phyloP scores from a whole-genome alignment of 2,888 invertebrate genomes.

The Ormyrus rosae region DNA sequence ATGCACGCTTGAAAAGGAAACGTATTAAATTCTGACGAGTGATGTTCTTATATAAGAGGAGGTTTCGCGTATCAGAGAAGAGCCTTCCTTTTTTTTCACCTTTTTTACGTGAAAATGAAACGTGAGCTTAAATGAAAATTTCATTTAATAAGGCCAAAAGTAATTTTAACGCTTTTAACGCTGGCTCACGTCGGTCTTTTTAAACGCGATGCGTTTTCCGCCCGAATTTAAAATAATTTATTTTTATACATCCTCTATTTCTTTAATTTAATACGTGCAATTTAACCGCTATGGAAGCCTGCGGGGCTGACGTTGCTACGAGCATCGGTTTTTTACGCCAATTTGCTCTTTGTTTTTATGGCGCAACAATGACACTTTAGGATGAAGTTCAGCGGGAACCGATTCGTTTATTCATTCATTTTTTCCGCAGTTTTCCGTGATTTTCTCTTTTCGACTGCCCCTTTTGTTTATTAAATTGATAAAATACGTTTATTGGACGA shows the following conservation, averaged over 20 bases:
- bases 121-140: too few relatives aligned
- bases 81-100: too few relatives aligned
- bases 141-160: too few relatives aligned
- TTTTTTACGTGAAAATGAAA: too few relatives aligned
- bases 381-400: constrained; percentile 2
- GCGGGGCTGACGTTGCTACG: not conserved
- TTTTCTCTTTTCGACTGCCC: not conserved
- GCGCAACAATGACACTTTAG: not conserved
- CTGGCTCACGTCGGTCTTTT: too few relatives aligned
- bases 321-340: constrained; percentile 27
- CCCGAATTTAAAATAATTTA: too few relatives aligned
- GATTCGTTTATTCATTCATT: constrained; percentile 22
- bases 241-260: not conserved
- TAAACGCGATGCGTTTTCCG: too few relatives aligned
- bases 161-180: too few relatives aligned
- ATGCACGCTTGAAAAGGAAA: not conserved
- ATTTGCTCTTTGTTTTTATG: constrained; percentile 28
- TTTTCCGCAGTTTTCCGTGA: not conserved
- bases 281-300: not conserved
- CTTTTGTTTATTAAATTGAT: not conserved
- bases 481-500: not conserved
- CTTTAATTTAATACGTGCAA: constrained; percentile 12
- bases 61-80: too few relatives aligned
- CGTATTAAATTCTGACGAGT: too few relatives aligned
- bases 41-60: too few relatives aligned